Base-by-base conservation (phyloP, 1,140 invertebrate species). In the Danaus melanippus region DNA sequence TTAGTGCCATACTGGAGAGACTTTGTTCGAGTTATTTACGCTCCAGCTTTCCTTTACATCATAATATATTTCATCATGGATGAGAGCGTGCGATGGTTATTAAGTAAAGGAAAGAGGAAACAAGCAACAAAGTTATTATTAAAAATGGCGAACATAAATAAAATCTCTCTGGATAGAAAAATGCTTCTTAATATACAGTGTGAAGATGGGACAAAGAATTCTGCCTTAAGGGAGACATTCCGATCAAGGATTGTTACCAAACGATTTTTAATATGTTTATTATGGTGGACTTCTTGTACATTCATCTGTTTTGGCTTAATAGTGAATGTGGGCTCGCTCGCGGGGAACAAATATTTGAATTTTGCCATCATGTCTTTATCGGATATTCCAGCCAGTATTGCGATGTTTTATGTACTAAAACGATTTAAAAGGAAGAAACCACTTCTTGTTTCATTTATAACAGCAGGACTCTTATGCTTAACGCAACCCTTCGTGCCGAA, bases 301-400 rank as follows among this genome's bases (percentile, higher is more conserved):
- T 91, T 95, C 59, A 90, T 94, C 1, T 95, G 93, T 64, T 96
- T 94, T 67, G 94, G 93, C 0, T 69, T 96, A 4, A 92, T 92
- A 0, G 88, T 96, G 1, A 94, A 95, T 69, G 91, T 93, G 0
- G 92, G 93, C 1, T 90, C 92, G 11, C 84, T 96, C 42, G 90
- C 89, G 43, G 93, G 93, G 3, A 90, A 84, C 58, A 83, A 90
- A 59, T 94, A 93, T 73, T 67, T 91, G 12, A 92, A 93, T 71
- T 93, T 92, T 66, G 90, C 90, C 8, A 81, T 91, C 40, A 89
- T 92, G 9, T 87, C 89, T 1, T 64, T 90, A 0, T 88, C 92
- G 0, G 92, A 94, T 70, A 88, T 93, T 57, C 92, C 92, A 1
- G 91, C 90, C 0, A 93, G 93, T 69, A 79, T 92, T 40, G 56